Evolutionary conservation across 2,113 vertebrate genomes (phyloP).

Genomic region (Eulemur macaco): DNA sequence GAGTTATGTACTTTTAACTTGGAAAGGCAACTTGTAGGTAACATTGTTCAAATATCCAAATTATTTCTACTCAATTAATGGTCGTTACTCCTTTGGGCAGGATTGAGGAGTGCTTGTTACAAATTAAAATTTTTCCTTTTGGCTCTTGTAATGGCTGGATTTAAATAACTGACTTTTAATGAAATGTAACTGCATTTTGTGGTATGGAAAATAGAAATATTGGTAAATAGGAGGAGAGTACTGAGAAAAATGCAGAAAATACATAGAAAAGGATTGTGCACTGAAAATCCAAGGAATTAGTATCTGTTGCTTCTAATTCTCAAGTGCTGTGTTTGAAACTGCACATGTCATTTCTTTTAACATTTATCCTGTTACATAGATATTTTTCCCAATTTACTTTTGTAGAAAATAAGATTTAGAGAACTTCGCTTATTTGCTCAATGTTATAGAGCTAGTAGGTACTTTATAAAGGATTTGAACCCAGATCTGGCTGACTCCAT

Average conservation of each 20-base stretch:
- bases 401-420: background rate
- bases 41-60: background rate
- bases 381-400: background rate
- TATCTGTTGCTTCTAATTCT: background rate
- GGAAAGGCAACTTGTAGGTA: background rate
- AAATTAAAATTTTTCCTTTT: background rate
- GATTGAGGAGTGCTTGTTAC: background rate
- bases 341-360: background rate
- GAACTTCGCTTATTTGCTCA: background rate
- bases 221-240: background rate
- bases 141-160: background rate
- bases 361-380: background rate
- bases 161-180: background rate
- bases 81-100: background rate
- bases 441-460: background rate
- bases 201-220: background rate
- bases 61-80: background rate
- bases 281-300: background rate
- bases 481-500: background rate
- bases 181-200: background rate
- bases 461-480: background rate
- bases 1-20: background rate
- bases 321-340: background rate
- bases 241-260: background rate
- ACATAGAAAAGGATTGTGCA: background rate